Percentiles rank a stretch among this genome's conserved stretches.
Evolutionary conservation across 2,888 invertebrate species (phyloP).

Genomic region (Spisula subtruncata): DNA sequence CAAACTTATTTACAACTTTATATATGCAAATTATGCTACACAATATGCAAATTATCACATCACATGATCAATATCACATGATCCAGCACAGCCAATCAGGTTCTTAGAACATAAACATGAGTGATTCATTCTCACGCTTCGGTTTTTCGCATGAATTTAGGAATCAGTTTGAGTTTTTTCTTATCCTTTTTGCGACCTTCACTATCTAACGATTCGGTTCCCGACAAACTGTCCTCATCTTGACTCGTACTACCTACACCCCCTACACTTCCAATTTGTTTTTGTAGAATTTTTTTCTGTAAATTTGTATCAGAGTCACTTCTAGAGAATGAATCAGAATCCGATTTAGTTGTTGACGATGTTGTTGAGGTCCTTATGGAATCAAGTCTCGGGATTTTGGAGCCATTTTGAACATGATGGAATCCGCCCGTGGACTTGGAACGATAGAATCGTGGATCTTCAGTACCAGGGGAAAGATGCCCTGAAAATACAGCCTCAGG

Average conservation of each 20-base stretch:
- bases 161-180: slow-evolving; percentile 67
- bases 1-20: slow-evolving; percentile 8
- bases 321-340: slow-evolving; percentile 34
- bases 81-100: slow-evolving; percentile 33
- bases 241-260: slow-evolving; percentile 47
- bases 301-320: slow-evolving; percentile 62
- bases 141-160: slow-evolving; percentile 71
- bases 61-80: slow-evolving; percentile 52
- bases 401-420: slow-evolving; percentile 57
- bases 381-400: slow-evolving; percentile 61
- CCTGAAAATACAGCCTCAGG: slow-evolving; percentile 62
- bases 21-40: slow-evolving; percentile 37
- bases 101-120: neutral
- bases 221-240: slow-evolving; percentile 69
- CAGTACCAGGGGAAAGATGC: slow-evolving; percentile 54
- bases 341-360: slow-evolving; percentile 41
- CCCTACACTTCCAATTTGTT: slow-evolving; percentile 58
- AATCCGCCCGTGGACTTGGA: slow-evolving; percentile 50
- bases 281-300: slow-evolving; percentile 62
- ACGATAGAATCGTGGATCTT: slow-evolving; percentile 38
- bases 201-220: slow-evolving; percentile 69
- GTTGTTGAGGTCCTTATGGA: slow-evolving; percentile 33
- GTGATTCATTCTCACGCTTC: slow-evolving; percentile 37
- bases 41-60: slow-evolving; percentile 54
- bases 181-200: slow-evolving; percentile 65